Conservation (phyloP, 1,140 invertebrate genomes). For the Caerostris darwini region DNA sequence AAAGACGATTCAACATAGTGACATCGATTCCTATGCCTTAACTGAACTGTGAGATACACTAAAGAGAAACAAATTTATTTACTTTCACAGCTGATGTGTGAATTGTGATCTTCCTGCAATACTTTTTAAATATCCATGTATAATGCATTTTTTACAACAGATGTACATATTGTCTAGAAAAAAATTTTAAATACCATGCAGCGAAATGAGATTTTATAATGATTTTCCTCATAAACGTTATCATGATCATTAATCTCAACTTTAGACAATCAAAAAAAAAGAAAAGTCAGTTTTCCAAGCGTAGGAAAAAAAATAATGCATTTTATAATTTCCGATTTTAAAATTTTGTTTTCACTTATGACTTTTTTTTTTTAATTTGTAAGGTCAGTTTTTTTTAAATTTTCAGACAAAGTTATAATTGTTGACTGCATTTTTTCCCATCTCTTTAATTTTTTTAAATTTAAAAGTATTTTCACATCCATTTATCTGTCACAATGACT, state of each 20-base stretch:
- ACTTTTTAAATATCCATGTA: slow-evolving; percentile 44
- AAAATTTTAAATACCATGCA: neutral
- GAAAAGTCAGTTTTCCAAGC: neutral
- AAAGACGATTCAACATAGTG: slow-evolving; percentile 78
- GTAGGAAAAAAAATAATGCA: neutral
- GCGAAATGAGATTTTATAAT: slow-evolving; percentile 36
- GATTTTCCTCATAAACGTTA: slow-evolving; percentile 10
- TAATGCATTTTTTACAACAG: neutral
- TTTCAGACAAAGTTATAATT: neutral
- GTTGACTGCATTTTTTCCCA: neutral
- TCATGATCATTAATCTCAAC: neutral
- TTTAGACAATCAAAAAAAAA: slow-evolving; percentile 56
- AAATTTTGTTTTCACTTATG: neutral
- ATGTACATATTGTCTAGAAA: slow-evolving; percentile 34
- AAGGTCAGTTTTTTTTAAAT: neutral
- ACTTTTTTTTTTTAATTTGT: neutral
- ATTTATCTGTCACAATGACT: too few species aligned
- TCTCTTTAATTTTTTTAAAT: neutral
- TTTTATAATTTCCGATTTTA: neutral
- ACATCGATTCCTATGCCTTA: slow-evolving; percentile 32
- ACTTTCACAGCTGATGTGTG: slow-evolving; percentile 4
- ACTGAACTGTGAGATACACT: neutral
- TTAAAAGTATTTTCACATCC: too few species aligned
- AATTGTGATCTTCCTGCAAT: slow-evolving; percentile 25
- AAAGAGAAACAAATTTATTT: neutral